phyloP scores from a whole-genome alignment of 2,888 invertebrate species.

The Ophion costatus region DNA sequence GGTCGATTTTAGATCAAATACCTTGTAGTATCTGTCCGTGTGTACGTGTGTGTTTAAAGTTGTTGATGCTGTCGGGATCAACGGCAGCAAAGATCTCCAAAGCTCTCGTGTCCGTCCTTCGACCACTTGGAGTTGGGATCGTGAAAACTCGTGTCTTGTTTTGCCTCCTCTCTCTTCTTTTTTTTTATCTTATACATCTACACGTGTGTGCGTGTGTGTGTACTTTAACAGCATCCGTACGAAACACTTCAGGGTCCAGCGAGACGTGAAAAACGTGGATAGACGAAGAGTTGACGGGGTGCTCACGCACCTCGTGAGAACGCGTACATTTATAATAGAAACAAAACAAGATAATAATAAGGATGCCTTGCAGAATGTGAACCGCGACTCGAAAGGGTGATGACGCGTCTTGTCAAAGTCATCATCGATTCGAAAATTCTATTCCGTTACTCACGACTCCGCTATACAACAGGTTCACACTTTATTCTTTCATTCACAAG shows the following conservation, averaged over 20 bases:
- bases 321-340: slow-evolving; percentile 6
- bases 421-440: slow-evolving; percentile 1
- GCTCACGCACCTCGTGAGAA: slow-evolving; percentile 1
- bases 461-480: background rate
- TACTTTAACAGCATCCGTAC: slow-evolving; percentile 18
- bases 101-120: slow-evolving; percentile 45
- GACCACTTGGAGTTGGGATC: slow-evolving; percentile 51
- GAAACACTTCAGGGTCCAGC: slow-evolving; percentile 31
- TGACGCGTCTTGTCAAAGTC: slow-evolving; percentile 45
- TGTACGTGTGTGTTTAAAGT: slow-evolving; percentile 28
- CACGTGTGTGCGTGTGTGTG: background rate
- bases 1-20: background rate
- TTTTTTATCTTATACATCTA: background rate
- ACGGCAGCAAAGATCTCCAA: slow-evolving; percentile 44
- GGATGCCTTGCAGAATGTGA: background rate
- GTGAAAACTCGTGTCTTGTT: slow-evolving; percentile 59
- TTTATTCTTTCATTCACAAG: background rate
- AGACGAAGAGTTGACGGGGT: slow-evolving; percentile 32
- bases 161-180: slow-evolving; percentile 36
- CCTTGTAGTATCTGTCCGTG: background rate
- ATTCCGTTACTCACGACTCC: background rate
- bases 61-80: slow-evolving; percentile 56
- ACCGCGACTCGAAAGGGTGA: slow-evolving; percentile 37
- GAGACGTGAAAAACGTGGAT: slow-evolving; percentile 54
- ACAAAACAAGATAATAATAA: slow-evolving; percentile 9